Evolutionary conservation across 2,797 vertebrate genomes (phyloP), one percentile per base, ranked within the genome.

Genomic region (Chaenodraco wilsoni): DNA sequence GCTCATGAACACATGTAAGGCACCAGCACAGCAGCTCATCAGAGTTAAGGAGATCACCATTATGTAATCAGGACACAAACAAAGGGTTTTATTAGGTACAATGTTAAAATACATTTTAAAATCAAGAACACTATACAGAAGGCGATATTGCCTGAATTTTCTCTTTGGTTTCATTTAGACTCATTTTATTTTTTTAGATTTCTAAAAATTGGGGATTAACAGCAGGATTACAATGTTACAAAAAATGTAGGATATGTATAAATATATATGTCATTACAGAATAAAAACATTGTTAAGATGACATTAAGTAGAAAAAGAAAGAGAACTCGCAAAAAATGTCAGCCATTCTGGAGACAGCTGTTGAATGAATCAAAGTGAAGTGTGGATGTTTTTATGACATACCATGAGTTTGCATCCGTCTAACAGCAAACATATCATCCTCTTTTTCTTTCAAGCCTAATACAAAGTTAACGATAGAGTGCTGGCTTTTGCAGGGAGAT

Each of bases 1-100:
- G 5, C 68, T 58, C 51, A 4, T 1, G 2, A 74, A 52, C 40
- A 70, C 56, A 68, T 50, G 81, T 87, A 68, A 83, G 81, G 17
- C n/a, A 12, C 41, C 56, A 16, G 27, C n/a, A n/a, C n/a, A 37
- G 5, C 11, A 51, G 23, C 0, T 19, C 23, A 17, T 54, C 27
- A 48, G 7, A 56, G 13, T 69, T n/a, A 19, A 33, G 56, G 44
- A 37, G 16, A 37, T 37, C 6, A 37, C 1, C 33, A 37, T 6
- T 37, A 37, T 37, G 33, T 37, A 7, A 37, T 37, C 33, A 37
- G 33, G 4, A 27, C 23, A 27, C 23, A 27, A 27, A 27, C 4
- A 27, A 27, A 27, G 27, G 27, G 0, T 27, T 27, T 27, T 27
- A 37, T 37, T 37, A 27, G 27, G 27, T 27, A 37, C 33, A 37